Conservation (phyloP, 2,888 invertebrate genomes). For the Apamea epomidion region DNA sequence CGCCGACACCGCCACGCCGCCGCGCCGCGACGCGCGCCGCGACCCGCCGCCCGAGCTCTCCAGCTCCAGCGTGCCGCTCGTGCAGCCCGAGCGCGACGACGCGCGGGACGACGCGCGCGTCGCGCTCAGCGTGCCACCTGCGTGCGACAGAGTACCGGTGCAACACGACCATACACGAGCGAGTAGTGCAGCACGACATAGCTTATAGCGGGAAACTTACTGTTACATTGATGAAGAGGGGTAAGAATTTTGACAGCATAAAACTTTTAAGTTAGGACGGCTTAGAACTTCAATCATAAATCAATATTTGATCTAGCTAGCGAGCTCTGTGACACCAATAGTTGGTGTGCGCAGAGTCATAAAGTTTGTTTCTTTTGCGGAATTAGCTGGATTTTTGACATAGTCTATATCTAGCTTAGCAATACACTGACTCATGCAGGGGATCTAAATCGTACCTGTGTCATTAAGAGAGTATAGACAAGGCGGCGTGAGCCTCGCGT, state of each 20-base stretch:
- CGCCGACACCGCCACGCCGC: slow-evolving; percentile 93
- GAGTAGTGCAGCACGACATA: slow-evolving; percentile 11
- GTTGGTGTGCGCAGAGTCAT: not conserved
- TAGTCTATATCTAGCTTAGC: not conserved
- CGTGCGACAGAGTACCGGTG: slow-evolving; percentile 15
- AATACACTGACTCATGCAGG: not conserved
- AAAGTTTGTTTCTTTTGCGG: not conserved
- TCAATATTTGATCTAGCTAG: not conserved
- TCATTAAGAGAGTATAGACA: slow-evolving; percentile 95
- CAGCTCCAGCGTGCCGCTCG: slow-evolving; percentile 84
- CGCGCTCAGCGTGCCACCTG: slow-evolving; percentile 91
- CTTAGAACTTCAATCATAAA: not conserved
- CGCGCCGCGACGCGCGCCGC: slow-evolving; percentile 96
- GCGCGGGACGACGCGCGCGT: slow-evolving; percentile 80
- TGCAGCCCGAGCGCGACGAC: slow-evolving; percentile 89
- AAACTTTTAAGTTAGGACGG: not conserved
- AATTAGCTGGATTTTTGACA: not conserved
- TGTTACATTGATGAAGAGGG: not conserved
- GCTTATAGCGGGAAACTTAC: slow-evolving; percentile 6
- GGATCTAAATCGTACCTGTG: slow-evolving; percentile 91
- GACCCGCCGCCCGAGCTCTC: slow-evolving; percentile 72
- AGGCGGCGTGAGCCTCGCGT: slow-evolving; percentile 95
- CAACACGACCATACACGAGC: slow-evolving; percentile 17
- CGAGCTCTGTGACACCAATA: slow-evolving; percentile 1
- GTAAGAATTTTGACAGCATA: not conserved